A percentile compares a stretch with the other conserved stretches of the same genome.
Conservation (phyloP, 2,888 invertebrate species). For the Stenolophus ochropezus region DNA sequence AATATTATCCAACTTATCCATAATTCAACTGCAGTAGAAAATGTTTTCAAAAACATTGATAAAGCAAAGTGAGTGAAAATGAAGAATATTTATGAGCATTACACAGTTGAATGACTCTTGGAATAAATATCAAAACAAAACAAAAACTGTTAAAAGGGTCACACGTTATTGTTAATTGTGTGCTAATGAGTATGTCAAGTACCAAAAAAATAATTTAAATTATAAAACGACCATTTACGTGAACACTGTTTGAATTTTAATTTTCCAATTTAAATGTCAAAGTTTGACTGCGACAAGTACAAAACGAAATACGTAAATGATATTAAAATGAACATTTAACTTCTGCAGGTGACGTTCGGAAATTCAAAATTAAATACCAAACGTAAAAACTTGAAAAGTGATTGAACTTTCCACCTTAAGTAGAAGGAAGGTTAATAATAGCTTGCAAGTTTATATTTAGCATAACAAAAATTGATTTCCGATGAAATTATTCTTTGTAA, state of each 20-base stretch:
- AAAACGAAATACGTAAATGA: no score
- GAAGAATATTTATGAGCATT: not conserved
- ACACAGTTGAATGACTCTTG: slow-evolving; percentile 15
- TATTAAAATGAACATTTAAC: no score
- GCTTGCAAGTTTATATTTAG: not conserved
- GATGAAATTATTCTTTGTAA: not conserved
- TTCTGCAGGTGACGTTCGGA: not conserved
- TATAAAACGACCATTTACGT: not conserved
- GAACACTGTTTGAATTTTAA: not conserved
- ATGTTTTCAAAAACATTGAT: not conserved
- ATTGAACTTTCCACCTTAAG: not conserved
- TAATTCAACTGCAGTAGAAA: not conserved
- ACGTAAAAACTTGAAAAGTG: not conserved
- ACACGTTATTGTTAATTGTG: slow-evolving; percentile 46
- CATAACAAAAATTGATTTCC: not conserved
- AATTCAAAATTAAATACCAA: not conserved
- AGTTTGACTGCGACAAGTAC: not conserved
- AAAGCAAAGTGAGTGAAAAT: slow-evolving; percentile 9
- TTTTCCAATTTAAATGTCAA: not conserved
- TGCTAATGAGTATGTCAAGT: slow-evolving; percentile 21
- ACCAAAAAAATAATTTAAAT: slow-evolving; percentile 2
- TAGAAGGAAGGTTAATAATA: not conserved
- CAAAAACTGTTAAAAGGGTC: slow-evolving; percentile 27
- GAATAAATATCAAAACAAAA: not conserved
- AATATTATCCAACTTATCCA: not conserved